Evolutionary conservation across 1,140 invertebrate genomes (phyloP).

Genomic region (Colletes latitarsis): DNA sequence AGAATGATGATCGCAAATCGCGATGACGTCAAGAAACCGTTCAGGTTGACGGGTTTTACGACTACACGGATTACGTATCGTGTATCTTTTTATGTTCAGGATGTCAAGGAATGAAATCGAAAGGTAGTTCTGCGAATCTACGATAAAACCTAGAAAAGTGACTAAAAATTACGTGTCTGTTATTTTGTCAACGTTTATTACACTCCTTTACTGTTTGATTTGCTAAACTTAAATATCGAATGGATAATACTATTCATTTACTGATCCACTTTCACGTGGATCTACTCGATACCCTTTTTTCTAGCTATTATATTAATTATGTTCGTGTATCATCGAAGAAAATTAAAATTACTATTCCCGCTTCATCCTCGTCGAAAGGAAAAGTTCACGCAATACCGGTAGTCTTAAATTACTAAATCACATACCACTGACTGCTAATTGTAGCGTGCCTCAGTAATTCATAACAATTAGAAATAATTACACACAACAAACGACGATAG

Average conservation of each 20-base stretch:
- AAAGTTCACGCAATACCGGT: neutral
- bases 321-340: neutral
- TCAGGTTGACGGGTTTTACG: neutral
- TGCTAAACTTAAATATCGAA: too few relatives aligned
- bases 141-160: too few relatives aligned
- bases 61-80: too few relatives aligned
- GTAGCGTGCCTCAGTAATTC: neutral
- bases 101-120: neutral
- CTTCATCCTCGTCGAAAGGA: neutral
- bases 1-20: too few relatives aligned
- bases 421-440: neutral
- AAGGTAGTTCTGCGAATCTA: neutral
- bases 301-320: neutral
- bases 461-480: neutral
- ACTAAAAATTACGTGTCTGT: too few relatives aligned
- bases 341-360: neutral
- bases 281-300: neutral
- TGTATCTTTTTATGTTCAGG: neutral
- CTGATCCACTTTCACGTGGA: neutral
- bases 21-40: neutral
- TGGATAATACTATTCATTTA: too few relatives aligned
- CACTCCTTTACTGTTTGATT: too few relatives aligned
- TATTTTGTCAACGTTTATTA: too few relatives aligned
- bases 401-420: neutral
- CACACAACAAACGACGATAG: too few relatives aligned